Evolutionary conservation across 2,113 vertebrate species (phyloP).

Genomic region (Zosterops hypoxanthus): DNA sequence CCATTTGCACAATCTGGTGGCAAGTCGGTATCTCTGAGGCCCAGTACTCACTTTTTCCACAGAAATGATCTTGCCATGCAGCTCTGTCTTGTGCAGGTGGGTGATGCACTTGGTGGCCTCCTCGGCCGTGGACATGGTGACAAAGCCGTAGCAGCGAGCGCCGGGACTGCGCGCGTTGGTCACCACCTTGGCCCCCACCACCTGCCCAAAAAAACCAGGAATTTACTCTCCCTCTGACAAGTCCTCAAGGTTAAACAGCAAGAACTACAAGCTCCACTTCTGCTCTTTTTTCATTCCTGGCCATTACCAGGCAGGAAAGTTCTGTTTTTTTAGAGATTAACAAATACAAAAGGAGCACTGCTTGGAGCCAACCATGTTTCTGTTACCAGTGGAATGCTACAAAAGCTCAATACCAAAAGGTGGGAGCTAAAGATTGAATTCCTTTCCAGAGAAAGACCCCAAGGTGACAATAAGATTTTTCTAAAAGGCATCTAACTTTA

Average conservation of each 20-base stretch:
- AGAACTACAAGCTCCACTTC: background rate
- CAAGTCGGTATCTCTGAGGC: rapidly evolving
- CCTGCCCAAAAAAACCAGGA: constrained; percentile 70
- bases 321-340: background rate
- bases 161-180: constrained; percentile 96
- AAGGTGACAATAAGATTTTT: background rate
- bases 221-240: background rate
- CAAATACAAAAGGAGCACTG: background rate
- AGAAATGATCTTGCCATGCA: constrained; percentile 95
- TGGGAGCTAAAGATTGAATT: background rate
- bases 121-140: constrained; percentile 93
- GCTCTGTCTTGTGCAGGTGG: constrained; percentile 92
- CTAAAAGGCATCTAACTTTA: background rate
- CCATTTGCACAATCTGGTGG: background rate
- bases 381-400: background rate
- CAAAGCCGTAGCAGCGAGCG: constrained; percentile 94
- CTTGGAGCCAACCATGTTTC: background rate
- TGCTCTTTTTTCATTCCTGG: background rate
- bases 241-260: background rate
- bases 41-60: constrained; percentile 87
- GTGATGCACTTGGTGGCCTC: constrained; percentile 92
- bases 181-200: constrained; percentile 96
- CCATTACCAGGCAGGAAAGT: background rate
- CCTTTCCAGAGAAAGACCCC: background rate
- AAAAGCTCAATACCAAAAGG: background rate